Conservation (phyloP, 1,140 invertebrate genomes). For the Formica selysi region DNA sequence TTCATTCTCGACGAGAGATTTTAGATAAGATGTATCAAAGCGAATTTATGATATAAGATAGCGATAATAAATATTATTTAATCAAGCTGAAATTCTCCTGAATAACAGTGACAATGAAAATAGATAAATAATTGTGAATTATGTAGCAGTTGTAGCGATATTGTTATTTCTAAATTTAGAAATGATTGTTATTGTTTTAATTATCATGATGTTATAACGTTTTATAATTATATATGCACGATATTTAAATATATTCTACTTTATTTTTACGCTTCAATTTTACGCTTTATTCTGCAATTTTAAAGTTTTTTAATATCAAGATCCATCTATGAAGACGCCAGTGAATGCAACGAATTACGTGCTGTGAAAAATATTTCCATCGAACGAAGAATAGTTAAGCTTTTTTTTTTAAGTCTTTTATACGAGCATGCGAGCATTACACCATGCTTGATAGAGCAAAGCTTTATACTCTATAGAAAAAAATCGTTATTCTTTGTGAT, state of each 20-base stretch:
- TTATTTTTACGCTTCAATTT: constrained; percentile 26
- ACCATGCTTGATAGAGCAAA: constrained; percentile 34
- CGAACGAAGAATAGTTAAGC: constrained; percentile 4
- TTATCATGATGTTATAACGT: neutral
- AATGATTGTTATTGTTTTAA: neutral
- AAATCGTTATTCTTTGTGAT: constrained; percentile 32
- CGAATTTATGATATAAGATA: neutral
- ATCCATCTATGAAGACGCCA: neutral
- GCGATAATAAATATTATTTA: neutral
- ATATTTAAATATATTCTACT: neutral
- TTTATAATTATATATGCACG: neutral
- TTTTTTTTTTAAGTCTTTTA: constrained; percentile 27
- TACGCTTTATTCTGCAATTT: neutral
- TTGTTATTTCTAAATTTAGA: neutral
- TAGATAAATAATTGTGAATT: neutral
- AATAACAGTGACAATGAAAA: neutral
- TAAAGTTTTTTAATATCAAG: neutral
- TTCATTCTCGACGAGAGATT: neutral
- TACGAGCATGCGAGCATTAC: constrained; percentile 21
- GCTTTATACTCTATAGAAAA: neutral
- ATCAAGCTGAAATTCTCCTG: neutral
- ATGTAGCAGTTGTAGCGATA: neutral
- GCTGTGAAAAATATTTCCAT: constrained; percentile 53
- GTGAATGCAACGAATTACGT: constrained; percentile 28
- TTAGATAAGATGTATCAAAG: neutral